These are phyloP conservation scores for Melanotaenia boesemani DNA, from an alignment of 2,797 vertebrate species.

Conservation along the genomic window DNA sequence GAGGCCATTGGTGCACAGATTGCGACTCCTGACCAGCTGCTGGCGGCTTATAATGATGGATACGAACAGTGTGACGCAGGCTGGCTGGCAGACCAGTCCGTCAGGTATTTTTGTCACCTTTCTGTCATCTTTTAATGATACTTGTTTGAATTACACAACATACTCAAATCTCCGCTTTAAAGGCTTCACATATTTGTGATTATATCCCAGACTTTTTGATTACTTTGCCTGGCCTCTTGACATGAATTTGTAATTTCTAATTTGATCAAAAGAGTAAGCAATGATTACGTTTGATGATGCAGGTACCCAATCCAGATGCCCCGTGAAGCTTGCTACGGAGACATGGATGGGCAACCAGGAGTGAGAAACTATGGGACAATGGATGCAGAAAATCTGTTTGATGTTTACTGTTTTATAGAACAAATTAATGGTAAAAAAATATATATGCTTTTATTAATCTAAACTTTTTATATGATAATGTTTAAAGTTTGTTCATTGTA, in stretches of 20 bases:
- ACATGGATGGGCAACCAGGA: slow-evolving; percentile 93
- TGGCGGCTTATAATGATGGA: slow-evolving; percentile 91
- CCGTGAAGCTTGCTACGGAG: slow-evolving; percentile 91
- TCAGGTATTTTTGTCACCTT: slow-evolving; percentile 83
- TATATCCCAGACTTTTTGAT: not conserved
- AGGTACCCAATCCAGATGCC: slow-evolving; percentile 95
- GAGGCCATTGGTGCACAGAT: slow-evolving; percentile 88
- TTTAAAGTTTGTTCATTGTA: not conserved
- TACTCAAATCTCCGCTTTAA: not conserved
- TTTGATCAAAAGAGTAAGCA: not conserved
- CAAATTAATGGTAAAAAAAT: slow-evolving; percentile 87
- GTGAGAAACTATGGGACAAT: slow-evolving; percentile 93
- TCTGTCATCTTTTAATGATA: not conserved
- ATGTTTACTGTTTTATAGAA: slow-evolving; percentile 95
- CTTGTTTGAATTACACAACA: not conserved
- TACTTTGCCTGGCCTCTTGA: not conserved
- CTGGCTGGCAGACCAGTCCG: slow-evolving; percentile 95
- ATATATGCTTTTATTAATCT: not conserved
- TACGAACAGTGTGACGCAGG: slow-evolving; percentile 97
- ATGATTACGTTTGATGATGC: slow-evolving; percentile 17
- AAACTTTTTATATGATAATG: not conserved
- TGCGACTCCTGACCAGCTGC: slow-evolving; percentile 91
- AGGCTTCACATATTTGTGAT: not conserved
- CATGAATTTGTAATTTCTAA: slow-evolving; percentile 5
- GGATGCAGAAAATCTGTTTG: slow-evolving; percentile 87